phyloP scores from a whole-genome alignment of 2,113 vertebrate species.

The Lampris incognitus region DNA sequence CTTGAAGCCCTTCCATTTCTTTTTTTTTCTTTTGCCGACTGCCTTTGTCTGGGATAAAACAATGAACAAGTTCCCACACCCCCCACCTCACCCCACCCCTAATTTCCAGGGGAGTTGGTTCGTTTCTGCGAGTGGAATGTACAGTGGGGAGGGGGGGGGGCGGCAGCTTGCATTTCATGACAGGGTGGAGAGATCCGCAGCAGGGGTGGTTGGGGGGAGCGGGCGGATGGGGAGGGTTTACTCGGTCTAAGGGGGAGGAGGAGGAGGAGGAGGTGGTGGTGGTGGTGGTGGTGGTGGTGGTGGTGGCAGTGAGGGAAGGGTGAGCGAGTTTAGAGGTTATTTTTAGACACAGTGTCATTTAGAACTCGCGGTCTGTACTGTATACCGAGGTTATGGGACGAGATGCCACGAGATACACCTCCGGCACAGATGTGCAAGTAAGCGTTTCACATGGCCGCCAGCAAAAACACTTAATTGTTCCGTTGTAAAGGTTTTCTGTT shows the following conservation, averaged over 20 bases:
- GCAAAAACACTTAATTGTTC: neutral
- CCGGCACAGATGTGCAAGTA: neutral
- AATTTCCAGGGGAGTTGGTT: constrained; percentile 69
- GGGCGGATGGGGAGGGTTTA: constrained; percentile 40
- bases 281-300: constrained; percentile 46
- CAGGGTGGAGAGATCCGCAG: constrained; percentile 64
- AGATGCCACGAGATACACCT: constrained; percentile 14
- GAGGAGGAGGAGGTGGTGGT: too few relatives aligned
- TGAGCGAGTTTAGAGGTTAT: constrained; percentile 74
- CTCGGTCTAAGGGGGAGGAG: constrained; percentile 34
- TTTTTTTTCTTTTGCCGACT: constrained; percentile 13
- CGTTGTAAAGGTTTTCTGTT: too few relatives aligned
- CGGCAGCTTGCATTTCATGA: constrained; percentile 72
- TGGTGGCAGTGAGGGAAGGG: constrained; percentile 56
- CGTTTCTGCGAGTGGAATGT: constrained; percentile 74
- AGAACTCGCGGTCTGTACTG: constrained; percentile 49
- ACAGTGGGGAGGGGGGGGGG: constrained; percentile 54
- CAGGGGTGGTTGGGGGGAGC: neutral
- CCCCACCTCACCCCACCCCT: constrained; percentile 33
- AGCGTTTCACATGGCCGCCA: neutral
- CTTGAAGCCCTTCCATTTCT: constrained; percentile 25
- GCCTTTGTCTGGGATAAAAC: constrained; percentile 59
- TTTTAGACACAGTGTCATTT: constrained; percentile 74
- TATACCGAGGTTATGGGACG: constrained; percentile 33
- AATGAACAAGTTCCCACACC: constrained; percentile 20